Conservation (phyloP, 2,113 vertebrate species). For the Dicaeum eximium region DNA sequence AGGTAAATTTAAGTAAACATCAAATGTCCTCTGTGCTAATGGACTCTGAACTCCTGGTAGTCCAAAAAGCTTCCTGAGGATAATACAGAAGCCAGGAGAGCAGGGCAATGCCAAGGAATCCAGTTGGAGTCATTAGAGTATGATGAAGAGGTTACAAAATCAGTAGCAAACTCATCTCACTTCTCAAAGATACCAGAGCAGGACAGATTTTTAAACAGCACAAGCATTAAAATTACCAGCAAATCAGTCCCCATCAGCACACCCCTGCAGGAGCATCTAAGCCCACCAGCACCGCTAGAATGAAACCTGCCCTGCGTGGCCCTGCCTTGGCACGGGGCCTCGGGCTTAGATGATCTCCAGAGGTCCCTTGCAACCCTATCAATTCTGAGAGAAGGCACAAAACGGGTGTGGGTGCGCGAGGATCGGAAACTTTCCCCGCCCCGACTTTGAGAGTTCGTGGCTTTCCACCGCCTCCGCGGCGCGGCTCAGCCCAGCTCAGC, state of each 20-base stretch:
- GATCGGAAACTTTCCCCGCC: fast-evolving
- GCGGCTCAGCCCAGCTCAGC: background rate
- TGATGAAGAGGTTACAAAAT: background rate
- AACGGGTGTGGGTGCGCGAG: fast-evolving
- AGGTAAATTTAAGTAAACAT: background rate
- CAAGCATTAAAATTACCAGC: background rate
- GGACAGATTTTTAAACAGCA: background rate
- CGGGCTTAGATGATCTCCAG: background rate
- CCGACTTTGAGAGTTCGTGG: fast-evolving
- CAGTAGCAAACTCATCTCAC: background rate
- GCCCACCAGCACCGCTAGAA: background rate
- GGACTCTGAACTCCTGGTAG: background rate
- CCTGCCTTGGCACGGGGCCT: background rate
- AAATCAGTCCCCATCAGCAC: too few species aligned
- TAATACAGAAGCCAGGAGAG: background rate
- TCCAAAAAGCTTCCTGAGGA: background rate
- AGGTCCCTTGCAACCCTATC: background rate
- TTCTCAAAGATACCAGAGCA: background rate
- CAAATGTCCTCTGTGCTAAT: background rate
- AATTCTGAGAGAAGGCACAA: background rate
- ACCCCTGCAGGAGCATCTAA: background rate
- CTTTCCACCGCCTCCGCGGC: fast-evolving
- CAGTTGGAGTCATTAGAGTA: background rate
- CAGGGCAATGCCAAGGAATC: background rate
- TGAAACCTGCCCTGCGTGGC: background rate